phyloP scores from a whole-genome alignment of 2,888 invertebrate species.

The Idaea straminata region DNA sequence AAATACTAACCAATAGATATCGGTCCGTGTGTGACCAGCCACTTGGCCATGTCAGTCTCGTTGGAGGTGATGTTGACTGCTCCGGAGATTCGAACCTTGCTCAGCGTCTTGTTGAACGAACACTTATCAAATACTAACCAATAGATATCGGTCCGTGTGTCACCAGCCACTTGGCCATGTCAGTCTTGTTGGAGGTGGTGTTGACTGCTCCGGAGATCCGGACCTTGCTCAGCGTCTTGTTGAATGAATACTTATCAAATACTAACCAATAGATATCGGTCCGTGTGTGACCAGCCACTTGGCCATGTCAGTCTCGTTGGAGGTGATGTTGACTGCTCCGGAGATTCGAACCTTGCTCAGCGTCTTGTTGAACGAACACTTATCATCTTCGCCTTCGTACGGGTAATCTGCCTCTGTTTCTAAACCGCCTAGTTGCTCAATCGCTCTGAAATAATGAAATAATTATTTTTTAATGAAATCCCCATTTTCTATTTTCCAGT shows the following conservation, averaged over 20 bases:
- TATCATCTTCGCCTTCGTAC: conserved; percentile 90
- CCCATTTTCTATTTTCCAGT: too few relatives aligned
- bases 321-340: conserved; percentile 91
- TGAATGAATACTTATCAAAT: conserved; percentile 86
- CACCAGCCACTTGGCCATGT: conserved; percentile 94
- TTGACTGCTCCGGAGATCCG: conserved; percentile 89
- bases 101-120: conserved; percentile 83
- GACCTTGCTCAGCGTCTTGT: conserved; percentile 82
- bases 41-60: conserved; percentile 94
- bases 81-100: conserved; percentile 85
- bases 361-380: conserved; percentile 86
- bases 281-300: conserved; percentile 94
- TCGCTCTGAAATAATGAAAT: conserved; percentile 80
- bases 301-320: conserved; percentile 94
- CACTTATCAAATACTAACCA: conserved; percentile 86
- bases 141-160: conserved; percentile 96
- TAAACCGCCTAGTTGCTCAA: conserved; percentile 93
- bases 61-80: conserved; percentile 92
- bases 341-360: conserved; percentile 83
- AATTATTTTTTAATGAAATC: too few relatives aligned
- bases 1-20: conserved; percentile 88
- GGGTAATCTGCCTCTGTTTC: conserved; percentile 95
- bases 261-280: conserved; percentile 92
- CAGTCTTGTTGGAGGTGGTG: conserved; percentile 91
- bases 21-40: conserved; percentile 93